A percentile compares a stretch with the other conserved stretches of the same genome.
Conservation (phyloP, 2,888 invertebrate species). For the Neoitamus cyanurus region DNA sequence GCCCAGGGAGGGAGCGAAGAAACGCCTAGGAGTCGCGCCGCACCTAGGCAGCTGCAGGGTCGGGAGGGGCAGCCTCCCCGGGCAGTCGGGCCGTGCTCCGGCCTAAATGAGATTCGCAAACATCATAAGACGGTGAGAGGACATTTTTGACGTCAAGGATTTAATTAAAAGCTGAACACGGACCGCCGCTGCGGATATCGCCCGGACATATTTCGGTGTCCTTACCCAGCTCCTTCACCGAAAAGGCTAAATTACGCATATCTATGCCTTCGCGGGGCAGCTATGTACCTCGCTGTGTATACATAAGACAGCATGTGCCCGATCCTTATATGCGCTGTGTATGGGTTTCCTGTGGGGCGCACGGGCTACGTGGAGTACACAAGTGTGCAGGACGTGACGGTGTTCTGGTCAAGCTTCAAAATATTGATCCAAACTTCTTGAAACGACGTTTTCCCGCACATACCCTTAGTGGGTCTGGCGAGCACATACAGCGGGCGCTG, state of each 20-base stretch:
- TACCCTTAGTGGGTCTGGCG: slow-evolving; percentile 20
- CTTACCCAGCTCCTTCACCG: slow-evolving; percentile 50
- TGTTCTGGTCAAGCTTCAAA: slow-evolving; percentile 55
- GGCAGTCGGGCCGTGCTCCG: neutral
- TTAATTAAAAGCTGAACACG: slow-evolving; percentile 52
- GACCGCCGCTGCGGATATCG: slow-evolving; percentile 50
- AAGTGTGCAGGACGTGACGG: slow-evolving; percentile 54
- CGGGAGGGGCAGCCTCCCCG: neutral
- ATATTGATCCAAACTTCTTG: slow-evolving; percentile 54
- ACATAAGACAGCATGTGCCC: slow-evolving; percentile 51
- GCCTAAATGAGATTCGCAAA: slow-evolving; percentile 51
- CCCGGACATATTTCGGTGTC: slow-evolving; percentile 51
- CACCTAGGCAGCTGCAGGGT: neutral
- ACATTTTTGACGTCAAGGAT: slow-evolving; percentile 51
- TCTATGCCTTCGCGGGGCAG: slow-evolving; percentile 51
- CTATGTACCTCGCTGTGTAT: slow-evolving; percentile 16
- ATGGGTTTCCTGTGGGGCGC: slow-evolving; percentile 1
- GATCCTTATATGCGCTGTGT: slow-evolving; percentile 31
- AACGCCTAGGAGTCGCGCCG: neutral
- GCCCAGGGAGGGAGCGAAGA: neutral
- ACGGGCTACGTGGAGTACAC: slow-evolving; percentile 49
- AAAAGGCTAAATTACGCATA: slow-evolving; percentile 53
- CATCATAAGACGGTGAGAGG: slow-evolving; percentile 47
- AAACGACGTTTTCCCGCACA: slow-evolving; percentile 49
- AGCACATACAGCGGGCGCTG: slow-evolving; percentile 30